Evolutionary conservation across 2,888 invertebrate genomes (phyloP).

Genomic region (Cloeon dipterum): DNA sequence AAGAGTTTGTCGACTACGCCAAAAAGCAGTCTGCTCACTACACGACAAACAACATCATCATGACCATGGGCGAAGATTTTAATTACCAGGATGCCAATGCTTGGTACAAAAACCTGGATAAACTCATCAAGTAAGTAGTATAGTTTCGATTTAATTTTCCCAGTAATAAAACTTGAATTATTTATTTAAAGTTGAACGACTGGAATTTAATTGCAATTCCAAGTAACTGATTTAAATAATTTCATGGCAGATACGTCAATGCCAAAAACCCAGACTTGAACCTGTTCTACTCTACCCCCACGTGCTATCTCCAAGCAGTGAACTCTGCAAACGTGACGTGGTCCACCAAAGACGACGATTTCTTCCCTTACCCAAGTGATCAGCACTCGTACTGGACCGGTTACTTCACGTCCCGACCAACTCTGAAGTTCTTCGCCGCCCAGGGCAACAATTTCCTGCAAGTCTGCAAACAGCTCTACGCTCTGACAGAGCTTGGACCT

Average conservation of each 20-base stretch:
- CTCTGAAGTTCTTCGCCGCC: conserved; percentile 11
- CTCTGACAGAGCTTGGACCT: conserved; percentile 27
- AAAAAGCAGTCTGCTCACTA: conserved; percentile 16
- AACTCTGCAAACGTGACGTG: conserved; percentile 13
- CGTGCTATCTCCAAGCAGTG: conserved; percentile 14
- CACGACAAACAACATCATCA: conserved; percentile 24
- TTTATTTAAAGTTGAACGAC: no score
- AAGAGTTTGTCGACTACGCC: conserved; percentile 13
- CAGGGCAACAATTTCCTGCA: conserved; percentile 13
- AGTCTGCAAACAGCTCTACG: conserved; percentile 48
- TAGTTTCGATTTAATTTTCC: not conserved
- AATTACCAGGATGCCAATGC: conserved; percentile 24
- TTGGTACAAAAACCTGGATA: conserved; percentile 29
- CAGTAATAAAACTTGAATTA: not conserved
- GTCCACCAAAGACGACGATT: conserved; percentile 17
- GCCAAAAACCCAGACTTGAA: conserved; percentile 6
- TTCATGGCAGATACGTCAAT: conserved; percentile 9
- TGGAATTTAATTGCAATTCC: no score
- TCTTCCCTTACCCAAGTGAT: conserved; percentile 23
- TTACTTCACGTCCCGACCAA: conserved; percentile 17
- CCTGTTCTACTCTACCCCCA: conserved; percentile 13
- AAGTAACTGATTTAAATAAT: no score
- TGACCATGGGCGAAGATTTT: conserved; percentile 34
- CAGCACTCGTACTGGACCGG: conserved; percentile 30
- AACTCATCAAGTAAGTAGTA: conserved; percentile 19